phyloP scores from a whole-genome alignment of 2,797 vertebrate species.

The Pseudomugil tenellus region DNA sequence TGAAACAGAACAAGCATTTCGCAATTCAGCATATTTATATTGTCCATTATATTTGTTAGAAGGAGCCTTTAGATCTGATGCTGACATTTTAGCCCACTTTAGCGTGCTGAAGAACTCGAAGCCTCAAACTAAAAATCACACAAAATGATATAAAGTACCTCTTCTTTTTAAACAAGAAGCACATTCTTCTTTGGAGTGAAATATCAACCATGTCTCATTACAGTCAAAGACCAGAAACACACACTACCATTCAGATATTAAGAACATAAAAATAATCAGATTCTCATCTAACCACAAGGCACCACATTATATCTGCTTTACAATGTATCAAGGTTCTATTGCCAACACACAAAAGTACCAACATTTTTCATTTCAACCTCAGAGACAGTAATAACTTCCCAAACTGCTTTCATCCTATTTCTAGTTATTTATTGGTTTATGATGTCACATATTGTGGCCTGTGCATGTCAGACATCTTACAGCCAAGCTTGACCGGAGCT shows the following conservation, averaged over 20 bases:
- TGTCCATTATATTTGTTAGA: constrained; percentile 14
- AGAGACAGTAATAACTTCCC: constrained; percentile 29
- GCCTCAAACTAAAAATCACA: constrained; percentile 43
- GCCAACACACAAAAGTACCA: constrained; percentile 51
- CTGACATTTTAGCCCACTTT: constrained; percentile 10
- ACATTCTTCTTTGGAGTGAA: constrained; percentile 39
- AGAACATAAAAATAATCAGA: constrained; percentile 57
- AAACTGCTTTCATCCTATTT: constrained; percentile 28
- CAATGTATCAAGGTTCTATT: constrained; percentile 12
- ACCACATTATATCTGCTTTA: constrained; percentile 41
- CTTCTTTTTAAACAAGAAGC: constrained; percentile 50
- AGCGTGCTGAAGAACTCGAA: neutral
- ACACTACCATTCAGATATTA: constrained; percentile 60
- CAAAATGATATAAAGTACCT: constrained; percentile 41
- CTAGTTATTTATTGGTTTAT: neutral
- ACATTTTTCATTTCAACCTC: constrained; percentile 44
- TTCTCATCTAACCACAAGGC: constrained; percentile 56
- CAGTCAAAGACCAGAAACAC: constrained; percentile 48
- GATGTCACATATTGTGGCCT: constrained; percentile 5
- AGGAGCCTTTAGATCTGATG: constrained; percentile 21
- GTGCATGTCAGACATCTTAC: constrained; percentile 22
- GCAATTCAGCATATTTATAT: constrained; percentile 23
- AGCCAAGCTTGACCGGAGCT: constrained; percentile 32
- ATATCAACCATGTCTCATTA: constrained; percentile 30
- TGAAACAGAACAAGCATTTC: constrained; percentile 6